Conservation (phyloP, 64 coral and sea anemone species). For the Pachyseris speciosa region DNA sequence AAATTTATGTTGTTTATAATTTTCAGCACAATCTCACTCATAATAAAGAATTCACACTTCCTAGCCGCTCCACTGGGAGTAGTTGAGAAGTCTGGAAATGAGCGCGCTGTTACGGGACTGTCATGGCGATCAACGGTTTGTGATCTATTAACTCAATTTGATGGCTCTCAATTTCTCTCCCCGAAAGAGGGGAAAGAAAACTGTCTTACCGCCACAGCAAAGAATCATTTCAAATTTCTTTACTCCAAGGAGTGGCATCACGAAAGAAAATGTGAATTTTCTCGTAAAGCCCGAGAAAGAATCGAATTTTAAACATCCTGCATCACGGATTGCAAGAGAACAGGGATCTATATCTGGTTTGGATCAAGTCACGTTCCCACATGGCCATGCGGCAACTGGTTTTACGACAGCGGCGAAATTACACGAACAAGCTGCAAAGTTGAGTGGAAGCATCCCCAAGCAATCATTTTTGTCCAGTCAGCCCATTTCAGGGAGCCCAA, state of each 20-base stretch:
- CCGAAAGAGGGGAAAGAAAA: background rate
- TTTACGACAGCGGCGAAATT: background rate
- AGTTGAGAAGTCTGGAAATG: background rate
- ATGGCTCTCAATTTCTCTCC: slow-evolving; percentile 1
- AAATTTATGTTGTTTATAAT: no score
- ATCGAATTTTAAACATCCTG: background rate
- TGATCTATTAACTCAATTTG: background rate
- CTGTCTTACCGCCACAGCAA: background rate
- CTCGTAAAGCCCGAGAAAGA: background rate
- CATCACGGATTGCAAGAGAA: background rate
- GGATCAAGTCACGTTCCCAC: background rate
- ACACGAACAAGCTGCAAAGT: background rate
- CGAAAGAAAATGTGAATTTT: slow-evolving; percentile 58
- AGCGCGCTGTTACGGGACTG: background rate
- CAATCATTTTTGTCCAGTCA: background rate
- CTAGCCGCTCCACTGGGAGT: no score
- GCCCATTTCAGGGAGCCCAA: background rate
- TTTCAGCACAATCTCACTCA: no score
- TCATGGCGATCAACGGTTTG: background rate
- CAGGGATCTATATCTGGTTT: background rate
- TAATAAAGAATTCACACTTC: no score
- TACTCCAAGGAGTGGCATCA: slow-evolving; percentile 55
- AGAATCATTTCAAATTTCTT: slow-evolving; percentile 40
- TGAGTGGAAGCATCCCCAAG: background rate
- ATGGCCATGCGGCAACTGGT: background rate